A percentile compares a stretch with the other conserved stretches of the same genome.
Conservation (phyloP, 2,113 vertebrate genomes). For the Mixornis gularis region DNA sequence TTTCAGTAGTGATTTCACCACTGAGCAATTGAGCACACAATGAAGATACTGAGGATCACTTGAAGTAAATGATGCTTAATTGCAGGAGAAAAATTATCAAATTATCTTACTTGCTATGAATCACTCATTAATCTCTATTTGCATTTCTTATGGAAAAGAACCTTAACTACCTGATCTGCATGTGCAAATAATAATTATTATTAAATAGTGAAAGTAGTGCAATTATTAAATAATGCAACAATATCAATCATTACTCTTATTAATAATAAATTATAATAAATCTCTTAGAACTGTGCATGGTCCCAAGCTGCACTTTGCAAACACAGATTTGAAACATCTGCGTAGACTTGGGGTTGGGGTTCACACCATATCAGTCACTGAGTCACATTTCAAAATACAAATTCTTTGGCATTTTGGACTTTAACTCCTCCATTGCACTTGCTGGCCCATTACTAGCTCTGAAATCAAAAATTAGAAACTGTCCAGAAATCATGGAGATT, state of each 20-base stretch:
- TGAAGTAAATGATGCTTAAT: constrained; percentile 25
- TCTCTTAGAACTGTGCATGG: not conserved
- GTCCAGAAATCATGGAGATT: not conserved
- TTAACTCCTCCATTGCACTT: not conserved
- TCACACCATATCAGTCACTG: not conserved
- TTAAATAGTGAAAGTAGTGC: constrained; percentile 41
- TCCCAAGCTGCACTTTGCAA: constrained; percentile 1
- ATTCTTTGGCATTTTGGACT: not conserved
- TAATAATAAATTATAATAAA: constrained; percentile 53
- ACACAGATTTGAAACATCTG: not conserved
- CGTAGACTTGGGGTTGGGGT: not conserved
- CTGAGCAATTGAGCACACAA: not conserved
- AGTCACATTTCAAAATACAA: not conserved
- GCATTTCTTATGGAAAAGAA: constrained; percentile 38
- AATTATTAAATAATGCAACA: constrained; percentile 65
- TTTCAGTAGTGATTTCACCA: constrained; percentile 36
- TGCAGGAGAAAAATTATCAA: constrained; percentile 22
- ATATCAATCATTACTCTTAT: constrained; percentile 52
- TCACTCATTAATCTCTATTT: constrained; percentile 56
- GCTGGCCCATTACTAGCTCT: not conserved
- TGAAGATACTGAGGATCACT: not conserved
- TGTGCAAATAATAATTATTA: constrained; percentile 56
- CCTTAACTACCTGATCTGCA: constrained; percentile 39
- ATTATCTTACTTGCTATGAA: constrained; percentile 32
- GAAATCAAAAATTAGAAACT: not conserved